phyloP scores from a whole-genome alignment of 2,888 invertebrate species.

The Abscondita cerata region DNA sequence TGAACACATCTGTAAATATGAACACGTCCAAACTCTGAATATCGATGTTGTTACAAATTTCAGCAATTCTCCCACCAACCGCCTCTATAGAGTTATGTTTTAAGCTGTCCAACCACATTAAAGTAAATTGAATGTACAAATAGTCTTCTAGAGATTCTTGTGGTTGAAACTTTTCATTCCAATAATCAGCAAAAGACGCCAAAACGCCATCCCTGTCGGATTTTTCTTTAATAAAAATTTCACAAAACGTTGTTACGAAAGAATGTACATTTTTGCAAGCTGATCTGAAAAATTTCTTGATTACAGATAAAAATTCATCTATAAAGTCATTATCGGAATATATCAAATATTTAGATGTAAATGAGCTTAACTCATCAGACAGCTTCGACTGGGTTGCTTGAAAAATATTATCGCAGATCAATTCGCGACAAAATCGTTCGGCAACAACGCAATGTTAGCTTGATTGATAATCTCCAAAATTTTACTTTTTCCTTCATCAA shows the following conservation, averaged over 20 bases:
- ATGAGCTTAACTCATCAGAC: not conserved
- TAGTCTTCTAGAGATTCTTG: not conserved
- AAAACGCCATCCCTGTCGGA: not conserved
- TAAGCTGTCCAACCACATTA: not conserved
- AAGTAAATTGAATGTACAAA: slow-evolving; percentile 5
- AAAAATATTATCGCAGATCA: slow-evolving; percentile 12
- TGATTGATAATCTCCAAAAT: slow-evolving; percentile 4
- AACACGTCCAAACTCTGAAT: not conserved
- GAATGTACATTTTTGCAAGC: not conserved
- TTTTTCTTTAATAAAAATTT: not conserved
- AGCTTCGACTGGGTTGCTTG: not conserved
- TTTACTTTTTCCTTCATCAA: slow-evolving; percentile 2
- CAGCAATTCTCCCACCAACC: not conserved
- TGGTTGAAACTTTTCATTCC: slow-evolving; percentile 1
- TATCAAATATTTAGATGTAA: slow-evolving; percentile 9
- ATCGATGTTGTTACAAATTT: not conserved
- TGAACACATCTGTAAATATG: not conserved
- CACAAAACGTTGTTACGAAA: not conserved
- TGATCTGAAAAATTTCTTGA: not conserved
- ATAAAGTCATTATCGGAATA: not conserved
- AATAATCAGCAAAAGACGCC: not conserved
- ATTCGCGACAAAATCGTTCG: slow-evolving; percentile 2
- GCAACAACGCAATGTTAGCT: not conserved
- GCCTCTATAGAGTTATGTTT: not conserved
- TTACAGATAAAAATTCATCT: not conserved